These are phyloP conservation scores for Spizaetus ornatus DNA, from an alignment of 2,113 vertebrate genomes.

Conservation along the genomic window DNA sequence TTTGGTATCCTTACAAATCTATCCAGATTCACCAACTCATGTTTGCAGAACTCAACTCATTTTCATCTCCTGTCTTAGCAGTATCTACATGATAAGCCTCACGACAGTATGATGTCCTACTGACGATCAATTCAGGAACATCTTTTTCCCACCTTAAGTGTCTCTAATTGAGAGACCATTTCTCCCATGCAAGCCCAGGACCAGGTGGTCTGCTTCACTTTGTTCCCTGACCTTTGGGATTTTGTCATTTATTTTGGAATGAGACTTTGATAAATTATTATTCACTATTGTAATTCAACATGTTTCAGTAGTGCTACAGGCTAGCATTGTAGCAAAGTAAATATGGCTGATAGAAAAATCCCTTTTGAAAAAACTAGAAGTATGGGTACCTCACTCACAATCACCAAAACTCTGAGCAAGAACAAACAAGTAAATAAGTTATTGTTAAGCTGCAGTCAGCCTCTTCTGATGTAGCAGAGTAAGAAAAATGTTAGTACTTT, in stretches of 20 bases:
- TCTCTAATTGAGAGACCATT: not conserved
- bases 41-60: not conserved
- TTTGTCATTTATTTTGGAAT: slow-evolving; percentile 34
- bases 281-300: not conserved
- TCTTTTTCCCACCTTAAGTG: not conserved
- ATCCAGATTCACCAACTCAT: not conserved
- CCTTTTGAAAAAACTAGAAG: not conserved
- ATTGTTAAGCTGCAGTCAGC: not conserved
- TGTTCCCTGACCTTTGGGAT: slow-evolving; percentile 6
- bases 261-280: slow-evolving; percentile 33
- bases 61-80: not conserved
- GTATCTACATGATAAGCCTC: not conserved
- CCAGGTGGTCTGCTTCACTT: slow-evolving; percentile 38
- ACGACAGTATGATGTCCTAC: not conserved
- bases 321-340: not conserved
- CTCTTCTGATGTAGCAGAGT: not conserved
- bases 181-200: not conserved
- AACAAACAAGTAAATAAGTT: not conserved
- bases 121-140: not conserved
- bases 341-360: not conserved
- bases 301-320: not conserved
- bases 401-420: not conserved
- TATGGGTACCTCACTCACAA: not conserved
- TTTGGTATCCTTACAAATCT: not conserved
- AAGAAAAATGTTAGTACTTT: not conserved